phyloP scores from a whole-genome alignment of 30 jellyfish, hydroid and myxozoan species.

The Chironex yamaguchii region DNA sequence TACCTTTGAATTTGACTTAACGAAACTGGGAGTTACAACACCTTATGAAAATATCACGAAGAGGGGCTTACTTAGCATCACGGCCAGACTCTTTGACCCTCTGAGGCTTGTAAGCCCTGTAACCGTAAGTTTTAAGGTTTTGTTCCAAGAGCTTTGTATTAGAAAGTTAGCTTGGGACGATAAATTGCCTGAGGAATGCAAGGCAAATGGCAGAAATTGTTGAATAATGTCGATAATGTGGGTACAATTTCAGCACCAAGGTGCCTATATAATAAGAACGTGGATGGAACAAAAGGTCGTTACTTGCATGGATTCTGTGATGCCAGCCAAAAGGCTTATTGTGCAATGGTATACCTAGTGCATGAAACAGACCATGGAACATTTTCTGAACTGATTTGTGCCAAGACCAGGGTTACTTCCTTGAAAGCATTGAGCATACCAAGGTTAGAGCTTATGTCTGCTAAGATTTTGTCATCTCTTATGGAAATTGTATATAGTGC shows the following conservation, averaged over 20 bases:
- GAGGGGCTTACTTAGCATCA: neutral
- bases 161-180: constrained; percentile 55
- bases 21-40: neutral
- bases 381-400: constrained; percentile 6
- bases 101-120: constrained; percentile 43
- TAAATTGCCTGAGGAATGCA: constrained; percentile 2
- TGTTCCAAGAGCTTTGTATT: constrained; percentile 37
- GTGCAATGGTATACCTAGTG: constrained; percentile 22
- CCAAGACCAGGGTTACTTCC: constrained; percentile 17
- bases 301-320: constrained; percentile 5
- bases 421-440: constrained; percentile 11
- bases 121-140: constrained; percentile 5
- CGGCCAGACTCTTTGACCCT: constrained; percentile 41
- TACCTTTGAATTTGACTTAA: neutral
- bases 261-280: constrained; percentile 2
- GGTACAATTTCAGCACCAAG: neutral
- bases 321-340: constrained; percentile 33
- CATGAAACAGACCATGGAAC: constrained; percentile 1
- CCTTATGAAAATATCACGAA: neutral
- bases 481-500: constrained; percentile 1
- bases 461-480: neutral
- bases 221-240: neutral
- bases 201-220: constrained; percentile 9
- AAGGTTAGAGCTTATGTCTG: constrained; percentile 12
- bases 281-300: neutral